Percentiles rank a stretch among this genome's conserved stretches.
These are phyloP conservation scores for Oryzias sinensis DNA, from an alignment of 2,797 vertebrate species.

Conservation along the genomic window DNA sequence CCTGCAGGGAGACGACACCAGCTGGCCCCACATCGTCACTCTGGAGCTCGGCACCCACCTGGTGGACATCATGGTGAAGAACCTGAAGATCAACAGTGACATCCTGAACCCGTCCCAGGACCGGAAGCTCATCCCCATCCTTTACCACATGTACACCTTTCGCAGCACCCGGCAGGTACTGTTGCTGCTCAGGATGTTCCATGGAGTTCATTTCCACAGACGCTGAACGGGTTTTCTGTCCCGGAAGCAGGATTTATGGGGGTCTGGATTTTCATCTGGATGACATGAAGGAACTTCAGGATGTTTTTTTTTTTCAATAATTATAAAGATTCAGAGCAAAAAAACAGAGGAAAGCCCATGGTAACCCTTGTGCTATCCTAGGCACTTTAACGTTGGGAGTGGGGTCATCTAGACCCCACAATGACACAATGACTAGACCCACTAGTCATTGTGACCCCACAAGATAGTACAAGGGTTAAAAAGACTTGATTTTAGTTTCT, in stretches of 20 bases:
- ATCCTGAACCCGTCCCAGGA: constrained; percentile 60
- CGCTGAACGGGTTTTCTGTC: constrained; percentile 7
- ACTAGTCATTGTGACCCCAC: no score
- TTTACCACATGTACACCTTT: constrained; percentile 96
- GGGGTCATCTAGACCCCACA: no score
- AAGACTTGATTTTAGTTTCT: no score
- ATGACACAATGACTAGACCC: no score
- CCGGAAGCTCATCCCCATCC: constrained; percentile 79
- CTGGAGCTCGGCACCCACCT: constrained; percentile 86
- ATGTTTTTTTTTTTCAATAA: no score
- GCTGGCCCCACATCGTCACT: constrained; percentile 80
- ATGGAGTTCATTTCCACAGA: constrained; percentile 1
- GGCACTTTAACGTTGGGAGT: no score
- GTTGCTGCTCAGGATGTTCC: not conserved
- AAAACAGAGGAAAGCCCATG: no score
- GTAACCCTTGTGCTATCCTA: no score
- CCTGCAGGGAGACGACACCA: constrained; percentile 58
- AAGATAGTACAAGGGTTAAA: no score
- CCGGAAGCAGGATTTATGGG: constrained; percentile 25
- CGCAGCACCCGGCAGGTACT: constrained; percentile 86
- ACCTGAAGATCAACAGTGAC: constrained; percentile 81
- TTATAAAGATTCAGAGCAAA: no score
- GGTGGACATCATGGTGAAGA: constrained; percentile 86
- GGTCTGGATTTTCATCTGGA: not conserved
- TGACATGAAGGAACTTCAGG: no score